Base-by-base conservation (phyloP, 2,888 invertebrate species). In the Archips crataeganus region DNA sequence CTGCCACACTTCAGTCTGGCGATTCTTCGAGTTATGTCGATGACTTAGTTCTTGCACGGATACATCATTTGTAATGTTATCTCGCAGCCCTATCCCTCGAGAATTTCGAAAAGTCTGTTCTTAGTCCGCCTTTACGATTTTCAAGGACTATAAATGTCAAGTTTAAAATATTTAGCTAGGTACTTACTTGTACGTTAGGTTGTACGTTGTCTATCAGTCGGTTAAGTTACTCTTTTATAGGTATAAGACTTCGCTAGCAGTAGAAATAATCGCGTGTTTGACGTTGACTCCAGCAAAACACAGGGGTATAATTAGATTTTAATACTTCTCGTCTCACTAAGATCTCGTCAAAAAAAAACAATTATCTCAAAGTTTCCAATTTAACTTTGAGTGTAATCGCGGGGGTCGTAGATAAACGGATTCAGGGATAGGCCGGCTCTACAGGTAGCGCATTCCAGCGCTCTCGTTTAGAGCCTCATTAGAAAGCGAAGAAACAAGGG, bases 381-480 rank as follows among this genome's bases (percentile, higher is more conserved):
- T 76, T 75, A 71, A 78, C 75, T 75, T 76, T 54, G 74, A 57
- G 73, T 70, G 71, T 78, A 80, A 79, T 79, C 78, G 75, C 76
- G 49, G 54, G 60, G 69, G 68, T 75, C 71, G 77, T 76, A 83
- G 81, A 85, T 82, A 82, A 86, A 82, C 81, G 79, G 82, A 81
- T 78, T 80, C 75, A 69, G 72, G 75, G 71, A 78, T 75, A 79
- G 81, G 62, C 65, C 65, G 71, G 74, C 76, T 79, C 82, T 81
- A 85, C 86, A 88, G 88, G 85, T 87, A 87, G 82, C 79, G 79
- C 84, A 85, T 84, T 83, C 84, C 81, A 66, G 57, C 60, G 69
- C 62, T 63, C 70, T 66, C 70, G 59, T 75, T 76, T 71, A 77
- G 75, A 73, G 77, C 76, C 79, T 82, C 80, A 79, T 85, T 86